Evolutionary conservation across 2,113 vertebrate species (phyloP).

Genomic region (Puma concolor): DNA sequence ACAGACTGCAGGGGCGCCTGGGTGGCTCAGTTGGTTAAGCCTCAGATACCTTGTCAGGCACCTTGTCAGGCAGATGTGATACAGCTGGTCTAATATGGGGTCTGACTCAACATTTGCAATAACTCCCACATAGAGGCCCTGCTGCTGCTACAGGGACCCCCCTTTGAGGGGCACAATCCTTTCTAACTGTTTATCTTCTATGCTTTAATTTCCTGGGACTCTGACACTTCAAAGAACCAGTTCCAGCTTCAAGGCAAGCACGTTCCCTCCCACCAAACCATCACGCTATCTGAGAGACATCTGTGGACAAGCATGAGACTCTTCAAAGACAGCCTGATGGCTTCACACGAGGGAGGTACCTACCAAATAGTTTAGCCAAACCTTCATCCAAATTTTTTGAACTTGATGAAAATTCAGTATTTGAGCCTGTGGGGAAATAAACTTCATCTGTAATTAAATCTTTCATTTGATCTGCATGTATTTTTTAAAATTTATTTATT

Average conservation of each 20-base stretch:
- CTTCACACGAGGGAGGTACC: background rate
- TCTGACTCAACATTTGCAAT: background rate
- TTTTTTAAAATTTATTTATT: too few species aligned
- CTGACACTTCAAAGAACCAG: background rate
- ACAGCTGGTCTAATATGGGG: background rate
- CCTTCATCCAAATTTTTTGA: background rate
- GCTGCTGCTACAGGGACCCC: too few species aligned
- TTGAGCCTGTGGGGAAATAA: conserved; percentile 25
- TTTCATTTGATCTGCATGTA: background rate
- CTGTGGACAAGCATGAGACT: background rate
- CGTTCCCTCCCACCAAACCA: background rate
- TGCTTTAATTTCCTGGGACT: background rate
- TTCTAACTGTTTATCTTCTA: background rate
- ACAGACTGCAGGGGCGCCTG: too few species aligned
- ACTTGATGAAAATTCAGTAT: background rate
- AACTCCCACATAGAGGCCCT: background rate
- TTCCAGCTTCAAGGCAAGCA: background rate
- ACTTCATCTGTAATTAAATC: background rate
- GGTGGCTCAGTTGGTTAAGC: too few species aligned
- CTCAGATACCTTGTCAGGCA: too few species aligned
- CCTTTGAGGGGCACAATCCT: background rate
- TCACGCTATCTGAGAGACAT: background rate
- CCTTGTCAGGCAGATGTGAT: background rate
- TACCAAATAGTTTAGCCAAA: conserved; percentile 62
- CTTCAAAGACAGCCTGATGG: background rate